Percentiles rank a stretch among this genome's conserved stretches.
These are phyloP conservation scores for Metellina segmentata DNA, from an alignment of 2,888 invertebrate species.

Conservation along the genomic window DNA sequence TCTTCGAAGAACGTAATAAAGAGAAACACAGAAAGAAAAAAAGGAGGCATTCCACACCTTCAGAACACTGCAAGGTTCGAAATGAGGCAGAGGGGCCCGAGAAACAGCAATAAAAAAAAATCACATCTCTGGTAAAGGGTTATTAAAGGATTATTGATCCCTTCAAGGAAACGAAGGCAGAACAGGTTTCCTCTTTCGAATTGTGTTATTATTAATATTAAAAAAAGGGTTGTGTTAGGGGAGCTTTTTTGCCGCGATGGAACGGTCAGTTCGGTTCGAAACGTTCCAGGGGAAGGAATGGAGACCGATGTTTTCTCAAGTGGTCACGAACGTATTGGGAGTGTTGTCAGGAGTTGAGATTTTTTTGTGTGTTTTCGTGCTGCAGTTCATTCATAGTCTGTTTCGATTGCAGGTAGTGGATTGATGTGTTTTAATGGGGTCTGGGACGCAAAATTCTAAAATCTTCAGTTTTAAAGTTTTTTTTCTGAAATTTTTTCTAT, in stretches of 20 bases:
- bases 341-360: not conserved
- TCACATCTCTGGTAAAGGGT: not conserved
- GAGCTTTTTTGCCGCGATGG: not conserved
- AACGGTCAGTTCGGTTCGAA: not conserved
- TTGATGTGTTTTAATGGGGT: no score
- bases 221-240: not conserved
- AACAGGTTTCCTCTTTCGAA: not conserved
- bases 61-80: no score
- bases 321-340: not conserved
- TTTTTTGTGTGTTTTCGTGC: not conserved
- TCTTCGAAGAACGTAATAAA: not conserved
- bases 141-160: conserved; percentile 1
- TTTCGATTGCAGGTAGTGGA: no score
- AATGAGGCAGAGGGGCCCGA: not conserved
- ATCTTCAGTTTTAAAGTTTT: no score
- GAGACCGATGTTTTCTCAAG: not conserved
- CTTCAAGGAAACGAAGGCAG: not conserved
- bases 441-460: no score
- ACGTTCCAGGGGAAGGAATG: not conserved
- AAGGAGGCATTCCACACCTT: not conserved
- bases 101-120: not conserved
- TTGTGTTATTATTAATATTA: not conserved
- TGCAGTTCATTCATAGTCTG: no score
- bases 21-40: not conserved
- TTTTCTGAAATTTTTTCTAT: no score